A percentile compares a stretch with the other conserved stretches of the same genome.
phyloP scores from a whole-genome alignment of 2,797 vertebrate species.

The Sebastes cheni region DNA sequence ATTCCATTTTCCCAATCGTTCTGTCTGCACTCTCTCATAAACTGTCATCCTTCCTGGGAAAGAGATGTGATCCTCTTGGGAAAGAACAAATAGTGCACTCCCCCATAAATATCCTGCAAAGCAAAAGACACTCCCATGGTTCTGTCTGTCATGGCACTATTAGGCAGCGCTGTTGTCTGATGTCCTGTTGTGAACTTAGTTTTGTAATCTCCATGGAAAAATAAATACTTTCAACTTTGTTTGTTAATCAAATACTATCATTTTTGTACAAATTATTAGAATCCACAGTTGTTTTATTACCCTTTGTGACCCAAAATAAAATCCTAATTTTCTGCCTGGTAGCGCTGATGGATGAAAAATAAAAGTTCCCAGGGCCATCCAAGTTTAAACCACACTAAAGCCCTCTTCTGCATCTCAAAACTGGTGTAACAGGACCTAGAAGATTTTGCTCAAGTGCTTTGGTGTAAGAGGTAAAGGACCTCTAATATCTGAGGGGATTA shows the following conservation, averaged over 20 bases:
- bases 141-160: background rate
- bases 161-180: background rate
- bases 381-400: constrained; percentile 31
- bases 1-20: constrained; percentile 41
- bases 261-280: background rate
- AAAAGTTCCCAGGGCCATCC: background rate
- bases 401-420: constrained; percentile 20
- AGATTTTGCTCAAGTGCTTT: constrained; percentile 45
- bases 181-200: background rate
- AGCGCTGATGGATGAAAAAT: background rate
- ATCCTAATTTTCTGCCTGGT: background rate
- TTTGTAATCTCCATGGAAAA: background rate
- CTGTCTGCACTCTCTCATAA: constrained; percentile 60
- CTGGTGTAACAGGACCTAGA: constrained; percentile 35
- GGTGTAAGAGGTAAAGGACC: constrained; percentile 40
- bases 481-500: constrained; percentile 55
- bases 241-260: background rate
- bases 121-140: constrained; percentile 12
- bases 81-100: constrained; percentile 35
- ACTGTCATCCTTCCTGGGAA: constrained; percentile 55
- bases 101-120: constrained; percentile 20
- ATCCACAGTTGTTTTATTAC: background rate
- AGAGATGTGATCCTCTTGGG: constrained; percentile 75
- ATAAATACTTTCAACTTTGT: background rate
- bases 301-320: background rate